These are phyloP conservation scores for Caenorhabditis sp. DNA, from an alignment of 2,888 invertebrate genomes.

Conservation along the genomic window DNA sequence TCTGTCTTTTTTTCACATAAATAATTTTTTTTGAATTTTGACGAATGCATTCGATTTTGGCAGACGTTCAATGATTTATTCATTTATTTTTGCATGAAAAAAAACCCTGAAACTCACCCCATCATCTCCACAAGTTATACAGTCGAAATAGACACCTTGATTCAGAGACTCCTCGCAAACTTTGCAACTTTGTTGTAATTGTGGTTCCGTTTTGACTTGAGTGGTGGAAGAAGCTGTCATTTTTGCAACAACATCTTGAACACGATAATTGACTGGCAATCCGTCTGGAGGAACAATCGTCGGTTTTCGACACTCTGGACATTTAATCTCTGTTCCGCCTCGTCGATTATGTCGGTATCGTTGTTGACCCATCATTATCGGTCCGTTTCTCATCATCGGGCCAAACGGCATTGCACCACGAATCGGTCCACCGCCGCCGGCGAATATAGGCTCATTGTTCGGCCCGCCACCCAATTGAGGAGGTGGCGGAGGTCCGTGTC, in stretches of 20 bases:
- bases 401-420: conserved; percentile 13
- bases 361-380: neutral
- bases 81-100: too few species aligned
- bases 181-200: conserved; percentile 11
- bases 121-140: conserved; percentile 12
- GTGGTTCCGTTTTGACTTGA: conserved; percentile 7
- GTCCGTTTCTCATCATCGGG: neutral
- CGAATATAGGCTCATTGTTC: neutral
- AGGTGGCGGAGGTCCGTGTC: too few species aligned
- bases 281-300: conserved; percentile 43
- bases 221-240: conserved; percentile 9
- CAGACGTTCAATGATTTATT: too few species aligned
- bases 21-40: too few species aligned
- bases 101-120: neutral
- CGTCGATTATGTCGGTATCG: neutral
- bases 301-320: conserved; percentile 48
- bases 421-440: neutral
- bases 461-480: neutral
- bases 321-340: conserved; percentile 30
- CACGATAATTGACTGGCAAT: conserved; percentile 38
- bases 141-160: conserved; percentile 31
- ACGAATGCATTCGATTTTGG: too few species aligned
- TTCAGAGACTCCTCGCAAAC: conserved; percentile 11
- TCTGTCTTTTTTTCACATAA: too few species aligned
- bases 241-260: conserved; percentile 33